Evolutionary conservation across 1,140 invertebrate genomes (phyloP).

Genomic region (roundworm (Caenorhabditis elegans)): WBcel235 BX284603.4:5415501-5416000

Average conservation of each 20-base stretch:
- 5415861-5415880: slow-evolving; percentile 7
- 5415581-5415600: no score
- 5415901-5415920: not conserved
- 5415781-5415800: not conserved
- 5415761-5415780: not conserved
- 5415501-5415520: no score
- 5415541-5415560: no score
- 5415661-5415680: slow-evolving; percentile 33
- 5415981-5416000: no score
- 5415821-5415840: slow-evolving; percentile 22
- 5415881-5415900: not conserved
- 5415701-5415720: not conserved
- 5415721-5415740: not conserved
- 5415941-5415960: not conserved
- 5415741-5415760: not conserved
- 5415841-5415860: not conserved
- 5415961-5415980: no score
- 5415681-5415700: slow-evolving; percentile 33
- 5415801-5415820: not conserved
- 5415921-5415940: not conserved
- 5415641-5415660: slow-evolving; percentile 16
- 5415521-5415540: no score
- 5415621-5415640: not conserved
- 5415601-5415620: no score
- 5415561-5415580: no score